Evolutionary conservation across 2,113 vertebrate genomes (phyloP), one percentile per base, ranked within the genome.

Genomic region (Paradoxurus hermaphroditus): DNA sequence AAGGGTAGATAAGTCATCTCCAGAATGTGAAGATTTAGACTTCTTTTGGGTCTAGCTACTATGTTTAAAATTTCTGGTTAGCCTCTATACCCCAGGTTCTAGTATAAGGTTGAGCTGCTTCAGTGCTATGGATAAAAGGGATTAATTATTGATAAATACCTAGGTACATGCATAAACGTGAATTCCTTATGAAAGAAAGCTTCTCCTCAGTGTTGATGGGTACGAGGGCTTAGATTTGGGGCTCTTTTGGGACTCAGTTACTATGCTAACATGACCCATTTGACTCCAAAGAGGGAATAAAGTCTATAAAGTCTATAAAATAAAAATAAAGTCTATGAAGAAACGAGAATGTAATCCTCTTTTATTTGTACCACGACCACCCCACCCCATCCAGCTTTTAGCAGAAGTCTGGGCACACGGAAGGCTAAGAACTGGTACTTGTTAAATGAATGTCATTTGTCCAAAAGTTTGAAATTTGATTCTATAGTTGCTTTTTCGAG

Each of bases 11-110:
- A 82, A 95, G 56, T 15, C 85, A 96, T 93, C 89, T 90, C 62
- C 84, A 78, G 75, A 96, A 97, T 93, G 95, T 94, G 70, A 97
- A 92, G 53, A 70, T 92, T 90, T 90, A 87, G n/a, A 72, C 46
- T 94, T 88, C 68, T 95, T 95, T 94, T 83, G 72, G 59, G 16
- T 86, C 34, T 78, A 97, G 27, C n/a, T 96, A 82, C 39, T 56
- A 73, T 82, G 53, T 68, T 88, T 63, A 96, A 93, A 86, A 94
- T 46, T 87, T 84, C 75, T 87, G 82, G 34, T 79, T 94, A 90
- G 39, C 19, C 59, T 94, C 72, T 92, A 44, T 87, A 9, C 67
- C 62, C 81, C 86, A 94, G 63, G 68, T 73, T 41, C 72, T 73
- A 96, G 29, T 41, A 27, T 94, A 90, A 98, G 41, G 67, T 44